Conservation (phyloP, 2,797 vertebrate species). For the Euphonia xanthogaster region DNA sequence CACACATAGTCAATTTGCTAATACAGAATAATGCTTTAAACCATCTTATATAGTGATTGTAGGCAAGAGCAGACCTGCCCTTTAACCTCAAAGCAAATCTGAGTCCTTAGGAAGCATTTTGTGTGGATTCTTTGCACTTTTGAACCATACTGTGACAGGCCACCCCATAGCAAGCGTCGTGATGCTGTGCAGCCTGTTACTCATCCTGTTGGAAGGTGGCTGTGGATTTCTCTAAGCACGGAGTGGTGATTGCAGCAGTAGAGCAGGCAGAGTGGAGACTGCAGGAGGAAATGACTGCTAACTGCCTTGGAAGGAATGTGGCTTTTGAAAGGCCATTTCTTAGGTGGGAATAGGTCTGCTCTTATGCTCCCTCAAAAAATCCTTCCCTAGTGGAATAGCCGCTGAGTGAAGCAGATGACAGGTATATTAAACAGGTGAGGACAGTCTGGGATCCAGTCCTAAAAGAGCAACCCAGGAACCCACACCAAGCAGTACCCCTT, state of each 20-base stretch:
- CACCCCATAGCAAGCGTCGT: accelerated
- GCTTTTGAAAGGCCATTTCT: not conserved
- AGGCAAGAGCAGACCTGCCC: not conserved
- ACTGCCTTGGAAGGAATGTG: not conserved
- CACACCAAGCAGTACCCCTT: not conserved
- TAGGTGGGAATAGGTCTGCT: not conserved
- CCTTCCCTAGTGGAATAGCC: not conserved
- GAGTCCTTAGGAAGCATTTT: not conserved
- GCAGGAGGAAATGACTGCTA: not conserved
- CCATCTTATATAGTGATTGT: not conserved
- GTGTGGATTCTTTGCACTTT: not conserved
- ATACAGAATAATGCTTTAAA: not conserved
- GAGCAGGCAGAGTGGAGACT: not conserved
- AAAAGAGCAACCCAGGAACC: not conserved
- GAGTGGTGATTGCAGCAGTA: not conserved
- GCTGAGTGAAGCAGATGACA: not conserved
- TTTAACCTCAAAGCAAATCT: not conserved
- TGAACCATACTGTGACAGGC: not conserved
- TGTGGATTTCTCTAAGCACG: not conserved
- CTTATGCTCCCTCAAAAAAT: not conserved
- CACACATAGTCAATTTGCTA: not conserved
- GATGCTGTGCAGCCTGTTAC: not conserved
- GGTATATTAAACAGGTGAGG: not conserved
- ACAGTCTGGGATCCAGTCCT: not conserved
- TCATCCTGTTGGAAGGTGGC: not conserved